Evolutionary conservation across 2,797 vertebrate species (phyloP).

Genomic region (Phrynocephalus vlangalii): DNA sequence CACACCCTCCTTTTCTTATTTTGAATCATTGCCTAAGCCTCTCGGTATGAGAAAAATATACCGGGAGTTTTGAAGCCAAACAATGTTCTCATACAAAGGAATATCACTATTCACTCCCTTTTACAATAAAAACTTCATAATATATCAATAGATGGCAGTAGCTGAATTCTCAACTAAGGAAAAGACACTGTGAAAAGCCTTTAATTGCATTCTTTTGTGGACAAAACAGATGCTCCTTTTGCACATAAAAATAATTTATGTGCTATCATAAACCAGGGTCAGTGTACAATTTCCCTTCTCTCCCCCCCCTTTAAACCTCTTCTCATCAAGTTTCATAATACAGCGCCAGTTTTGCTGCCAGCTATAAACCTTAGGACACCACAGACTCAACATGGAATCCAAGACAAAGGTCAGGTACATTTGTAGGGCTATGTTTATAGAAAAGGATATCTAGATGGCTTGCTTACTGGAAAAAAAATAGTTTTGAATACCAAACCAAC

Average conservation of each 20-base stretch:
- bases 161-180: slow-evolving; percentile 50
- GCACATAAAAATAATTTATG: slow-evolving; percentile 42
- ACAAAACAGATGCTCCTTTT: slow-evolving; percentile 14
- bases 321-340: slow-evolving; percentile 33
- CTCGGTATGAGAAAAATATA: slow-evolving; percentile 20
- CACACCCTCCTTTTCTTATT: slow-evolving; percentile 9
- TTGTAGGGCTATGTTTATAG: slow-evolving; percentile 2
- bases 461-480: background rate
- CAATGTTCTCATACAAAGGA: background rate
- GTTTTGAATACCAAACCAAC: background rate
- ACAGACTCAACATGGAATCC: background rate
- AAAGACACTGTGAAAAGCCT: slow-evolving; percentile 34
- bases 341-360: slow-evolving; percentile 30
- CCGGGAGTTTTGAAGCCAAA: slow-evolving; percentile 23
- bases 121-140: slow-evolving; percentile 43
- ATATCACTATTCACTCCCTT: slow-evolving; percentile 2
- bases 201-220: slow-evolving; percentile 6
- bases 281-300: slow-evolving; percentile 25
- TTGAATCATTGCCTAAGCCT: background rate
- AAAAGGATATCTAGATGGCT: background rate
- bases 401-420: slow-evolving; percentile 13
- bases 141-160: slow-evolving; percentile 67
- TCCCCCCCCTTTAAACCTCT: slow-evolving; percentile 20
- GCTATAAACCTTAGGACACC: slow-evolving; percentile 3
- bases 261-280: slow-evolving; percentile 35